Evolutionary conservation across 2,113 vertebrate genomes (phyloP).

Genomic region (Hypomesus transpacificus): DNA sequence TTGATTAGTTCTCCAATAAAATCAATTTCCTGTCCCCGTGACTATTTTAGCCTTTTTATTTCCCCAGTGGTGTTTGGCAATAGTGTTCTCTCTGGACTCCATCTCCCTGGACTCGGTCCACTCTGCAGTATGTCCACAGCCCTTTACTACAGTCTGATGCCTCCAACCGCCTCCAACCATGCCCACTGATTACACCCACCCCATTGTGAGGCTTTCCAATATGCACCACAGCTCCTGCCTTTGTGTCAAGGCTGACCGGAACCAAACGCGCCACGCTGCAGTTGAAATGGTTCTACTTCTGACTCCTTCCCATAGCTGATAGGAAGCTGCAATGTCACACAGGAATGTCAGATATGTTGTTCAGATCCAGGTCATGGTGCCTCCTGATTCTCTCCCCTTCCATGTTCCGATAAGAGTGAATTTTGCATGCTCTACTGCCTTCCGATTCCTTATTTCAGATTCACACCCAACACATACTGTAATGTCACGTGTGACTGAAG

Average conservation of each 20-base stretch:
- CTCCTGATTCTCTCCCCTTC: no score
- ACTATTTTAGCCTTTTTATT: constrained; percentile 76
- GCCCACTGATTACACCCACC: constrained; percentile 44
- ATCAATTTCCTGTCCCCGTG: constrained; percentile 74
- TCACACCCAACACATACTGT: no score
- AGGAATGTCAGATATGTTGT: no score
- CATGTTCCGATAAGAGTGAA: no score
- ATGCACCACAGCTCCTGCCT: constrained; percentile 43
- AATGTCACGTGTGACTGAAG: no score
- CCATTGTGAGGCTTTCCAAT: constrained; percentile 44
- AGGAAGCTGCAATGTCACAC: no score
- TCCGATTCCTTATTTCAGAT: no score
- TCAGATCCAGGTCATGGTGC: background rate
- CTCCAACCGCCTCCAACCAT: constrained; percentile 37
- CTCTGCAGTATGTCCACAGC: constrained; percentile 53
- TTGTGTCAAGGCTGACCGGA: constrained; percentile 42
- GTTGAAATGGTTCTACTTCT: constrained; percentile 42
- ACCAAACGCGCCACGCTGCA: constrained; percentile 31
- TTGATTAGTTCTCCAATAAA: constrained; percentile 80
- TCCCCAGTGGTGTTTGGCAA: constrained; percentile 73
- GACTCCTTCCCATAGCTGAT: background rate
- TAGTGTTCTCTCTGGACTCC: constrained; percentile 57
- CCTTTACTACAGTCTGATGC: constrained; percentile 54
- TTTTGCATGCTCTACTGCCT: no score
- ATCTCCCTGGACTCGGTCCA: constrained; percentile 47